Conservation (phyloP, 2,113 vertebrate species). For the Festucalex cinctus region DNA sequence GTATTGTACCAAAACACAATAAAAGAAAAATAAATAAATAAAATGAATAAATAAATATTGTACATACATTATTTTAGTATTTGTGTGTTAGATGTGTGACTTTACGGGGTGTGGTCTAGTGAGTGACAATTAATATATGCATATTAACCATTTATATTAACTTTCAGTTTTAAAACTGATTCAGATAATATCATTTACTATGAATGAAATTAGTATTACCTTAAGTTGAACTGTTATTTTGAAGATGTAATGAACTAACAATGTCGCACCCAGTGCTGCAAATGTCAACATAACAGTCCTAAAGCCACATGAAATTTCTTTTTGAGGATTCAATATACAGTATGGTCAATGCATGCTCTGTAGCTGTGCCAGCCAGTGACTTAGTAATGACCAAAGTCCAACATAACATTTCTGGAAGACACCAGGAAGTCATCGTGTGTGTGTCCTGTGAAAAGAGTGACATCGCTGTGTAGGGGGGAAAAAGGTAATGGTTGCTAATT, state of each 20-base stretch:
- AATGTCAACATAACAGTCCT: background rate
- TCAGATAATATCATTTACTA: background rate
- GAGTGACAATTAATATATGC: too few species aligned
- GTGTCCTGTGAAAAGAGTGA: background rate
- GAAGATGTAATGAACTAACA: background rate
- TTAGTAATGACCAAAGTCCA: constrained; percentile 52
- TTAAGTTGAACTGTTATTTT: background rate
- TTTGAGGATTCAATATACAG: background rate
- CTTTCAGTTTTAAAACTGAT: background rate
- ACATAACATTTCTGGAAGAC: constrained; percentile 11
- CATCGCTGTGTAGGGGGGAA: background rate
- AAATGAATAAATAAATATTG: too few species aligned
- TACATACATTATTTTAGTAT: too few species aligned
- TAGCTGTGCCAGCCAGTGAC: constrained; percentile 24
- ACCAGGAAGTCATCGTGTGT: constrained; percentile 43
- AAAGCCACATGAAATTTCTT: background rate
- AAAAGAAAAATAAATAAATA: too few species aligned
- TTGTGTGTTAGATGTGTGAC: too few species aligned
- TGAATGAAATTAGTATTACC: background rate
- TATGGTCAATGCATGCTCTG: constrained; percentile 11
- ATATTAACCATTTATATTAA: background rate
- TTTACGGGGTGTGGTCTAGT: too few species aligned
- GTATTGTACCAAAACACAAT: too few species aligned
- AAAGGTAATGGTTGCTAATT: background rate
- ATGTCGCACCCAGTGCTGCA: background rate